Percentiles rank a stretch among this genome's conserved stretches.
These are phyloP conservation scores for Ormia ochracea DNA, from an alignment of 2,888 invertebrate species.

Conservation along the genomic window DNA sequence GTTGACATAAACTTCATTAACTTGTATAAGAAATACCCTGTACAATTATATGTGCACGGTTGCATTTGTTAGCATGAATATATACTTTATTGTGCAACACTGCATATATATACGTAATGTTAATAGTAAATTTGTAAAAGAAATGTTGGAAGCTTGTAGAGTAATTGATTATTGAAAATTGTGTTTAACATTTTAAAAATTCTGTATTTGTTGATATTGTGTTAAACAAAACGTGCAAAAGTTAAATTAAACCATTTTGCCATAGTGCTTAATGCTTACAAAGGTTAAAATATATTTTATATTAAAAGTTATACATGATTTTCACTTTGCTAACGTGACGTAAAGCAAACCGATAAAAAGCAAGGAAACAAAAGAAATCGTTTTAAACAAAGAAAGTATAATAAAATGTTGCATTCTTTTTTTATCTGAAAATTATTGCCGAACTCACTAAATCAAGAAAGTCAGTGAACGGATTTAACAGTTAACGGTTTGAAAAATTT, in stretches of 20 bases:
- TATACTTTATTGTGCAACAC: too few species aligned
- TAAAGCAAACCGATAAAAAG: slow-evolving; percentile 25
- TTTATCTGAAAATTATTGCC: background rate
- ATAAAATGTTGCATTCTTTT: background rate
- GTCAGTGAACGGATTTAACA: background rate
- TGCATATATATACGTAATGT: too few species aligned
- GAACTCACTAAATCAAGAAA: background rate
- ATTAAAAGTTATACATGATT: slow-evolving; percentile 24
- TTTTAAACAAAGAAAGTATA: slow-evolving; percentile 37
- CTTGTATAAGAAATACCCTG: too few species aligned
- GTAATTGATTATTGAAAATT: too few species aligned
- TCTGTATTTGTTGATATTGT: background rate
- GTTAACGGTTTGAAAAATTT: background rate
- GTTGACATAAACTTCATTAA: too few species aligned
- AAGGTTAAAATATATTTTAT: slow-evolving; percentile 3
- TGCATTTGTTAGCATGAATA: too few species aligned
- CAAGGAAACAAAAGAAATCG: background rate
- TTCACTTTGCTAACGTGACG: slow-evolving; percentile 53
- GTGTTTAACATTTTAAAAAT: slow-evolving; percentile 25
- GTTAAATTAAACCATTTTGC: background rate
- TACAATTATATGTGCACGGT: too few species aligned
- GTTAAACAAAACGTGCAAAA: background rate
- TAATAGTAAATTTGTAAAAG: too few species aligned
- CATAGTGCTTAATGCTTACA: slow-evolving; percentile 5
- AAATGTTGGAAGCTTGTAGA: too few species aligned